Conservation (phyloP, 2,113 vertebrate species). For the Maccullochella peelii region DNA sequence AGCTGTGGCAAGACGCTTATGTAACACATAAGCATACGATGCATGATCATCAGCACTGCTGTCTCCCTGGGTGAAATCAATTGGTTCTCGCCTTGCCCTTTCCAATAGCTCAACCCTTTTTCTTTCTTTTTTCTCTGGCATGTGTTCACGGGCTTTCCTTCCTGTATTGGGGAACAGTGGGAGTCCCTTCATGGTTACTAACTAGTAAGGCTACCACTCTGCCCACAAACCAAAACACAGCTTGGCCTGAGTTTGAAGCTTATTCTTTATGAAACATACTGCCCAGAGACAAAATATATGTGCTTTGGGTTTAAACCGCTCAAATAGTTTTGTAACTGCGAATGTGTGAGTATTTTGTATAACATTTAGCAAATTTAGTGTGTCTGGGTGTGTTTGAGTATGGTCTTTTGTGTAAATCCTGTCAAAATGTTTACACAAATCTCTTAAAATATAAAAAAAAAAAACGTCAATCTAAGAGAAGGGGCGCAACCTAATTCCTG, state of each 20-base stretch:
- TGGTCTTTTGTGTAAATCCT: neutral
- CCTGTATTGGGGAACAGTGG: slow-evolving; percentile 16
- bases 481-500: slow-evolving; percentile 11
- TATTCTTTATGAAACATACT: slow-evolving; percentile 38
- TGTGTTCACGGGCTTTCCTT: slow-evolving; percentile 14
- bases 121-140: neutral
- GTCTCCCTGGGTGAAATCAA: slow-evolving; percentile 68
- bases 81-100: slow-evolving; percentile 53
- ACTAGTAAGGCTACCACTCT: neutral
- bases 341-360: slow-evolving; percentile 1
- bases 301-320: neutral
- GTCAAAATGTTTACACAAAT: slow-evolving; percentile 1
- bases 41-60: slow-evolving; percentile 52
- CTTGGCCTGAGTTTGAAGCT: slow-evolving; percentile 40
- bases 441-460: neutral
- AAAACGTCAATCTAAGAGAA: slow-evolving; percentile 17
- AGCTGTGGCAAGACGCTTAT: slow-evolving; percentile 64
- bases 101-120: slow-evolving; percentile 7
- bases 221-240: slow-evolving; percentile 24
- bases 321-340: neutral
- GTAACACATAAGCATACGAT: slow-evolving; percentile 61
- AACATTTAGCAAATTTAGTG: neutral
- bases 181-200: slow-evolving; percentile 32
- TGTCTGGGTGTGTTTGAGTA: neutral
- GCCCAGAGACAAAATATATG: slow-evolving; percentile 26